Base-by-base conservation (phyloP, 92 coral and sea anemone species). In the Epizoanthus stellaris region DNA sequence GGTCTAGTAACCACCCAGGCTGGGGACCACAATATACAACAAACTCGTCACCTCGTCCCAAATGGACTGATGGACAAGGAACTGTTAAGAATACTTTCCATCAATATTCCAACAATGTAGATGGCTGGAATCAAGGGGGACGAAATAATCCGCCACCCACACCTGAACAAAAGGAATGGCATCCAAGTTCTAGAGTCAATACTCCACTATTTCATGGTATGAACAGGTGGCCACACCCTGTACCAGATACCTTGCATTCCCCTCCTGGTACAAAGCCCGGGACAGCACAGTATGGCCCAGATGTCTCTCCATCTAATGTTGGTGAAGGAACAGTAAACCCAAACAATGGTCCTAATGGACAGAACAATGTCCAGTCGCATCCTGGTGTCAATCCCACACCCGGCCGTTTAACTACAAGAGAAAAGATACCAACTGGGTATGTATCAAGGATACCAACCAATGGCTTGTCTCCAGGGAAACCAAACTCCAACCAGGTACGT, bases 381-480 rank as follows among this genome's bases (percentile, higher is more conserved):
- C 30, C 59, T 63, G n/a, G 6, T 79, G 56, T 47, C 16, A 79
- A 57, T 13, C 72, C 83, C 30, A 79, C 83, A 43, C 83, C 64
- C 5, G 65, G 53, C 9, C 21, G 45, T 79, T 79, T 79, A 40
- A 34, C 83, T 14, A 79, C 83, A 14, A 79, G 83, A 63, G 83
- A 64, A 20, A 79, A 79, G 52, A 79, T 79, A 63, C 83, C 83
- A 11, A 79, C 83, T 45, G 72, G 72, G 5, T 63, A 61, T 23
- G 39, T 62, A 3, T 61, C 60, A 1, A 62, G 64, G 20, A 42
- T 13, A 61, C 70, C 59, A 20, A 42, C 21, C 6, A 77, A 62
- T n/a, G 54, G 3, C 56, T 0, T 11, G 15, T 9, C 14, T 52
- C 56, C 56, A 52, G 56, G 56, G 10, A 52, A 52, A 52, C 56